phyloP scores from a whole-genome alignment of 2,113 vertebrate species.

The Dascyllus trimaculatus region DNA sequence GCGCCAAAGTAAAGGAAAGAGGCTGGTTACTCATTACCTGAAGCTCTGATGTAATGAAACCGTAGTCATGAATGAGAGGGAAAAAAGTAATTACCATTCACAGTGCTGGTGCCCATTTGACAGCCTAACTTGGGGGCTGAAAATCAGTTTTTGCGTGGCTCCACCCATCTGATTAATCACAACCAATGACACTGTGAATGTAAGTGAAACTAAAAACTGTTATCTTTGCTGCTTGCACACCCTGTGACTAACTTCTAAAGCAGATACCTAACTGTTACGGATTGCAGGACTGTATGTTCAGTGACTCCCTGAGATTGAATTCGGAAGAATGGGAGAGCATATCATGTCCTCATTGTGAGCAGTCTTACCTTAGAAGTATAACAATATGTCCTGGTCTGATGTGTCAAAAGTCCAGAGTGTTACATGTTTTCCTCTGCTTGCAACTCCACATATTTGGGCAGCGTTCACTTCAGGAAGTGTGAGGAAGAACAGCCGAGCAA shows the following conservation, averaged over 20 bases:
- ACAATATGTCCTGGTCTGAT: neutral
- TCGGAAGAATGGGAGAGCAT: neutral
- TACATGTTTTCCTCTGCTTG: slow-evolving; percentile 12
- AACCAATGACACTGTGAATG: neutral
- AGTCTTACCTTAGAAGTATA: slow-evolving; percentile 55
- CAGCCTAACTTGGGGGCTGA: neutral
- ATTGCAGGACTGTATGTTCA: neutral
- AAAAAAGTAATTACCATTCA: neutral
- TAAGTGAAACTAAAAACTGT: slow-evolving; percentile 38
- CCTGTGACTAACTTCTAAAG: slow-evolving; percentile 8
- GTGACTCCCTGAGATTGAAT: neutral
- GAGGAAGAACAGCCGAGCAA: slow-evolving; percentile 28
- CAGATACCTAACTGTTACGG: neutral
- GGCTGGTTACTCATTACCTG: slow-evolving; percentile 24
- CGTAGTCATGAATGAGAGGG: neutral
- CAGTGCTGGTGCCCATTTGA: neutral
- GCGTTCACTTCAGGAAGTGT: slow-evolving; percentile 69
- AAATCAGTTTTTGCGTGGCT: neutral
- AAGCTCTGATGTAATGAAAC: neutral
- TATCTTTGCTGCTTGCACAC: neutral
- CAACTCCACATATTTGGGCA: slow-evolving; percentile 55
- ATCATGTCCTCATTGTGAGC: neutral
- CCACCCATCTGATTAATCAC: neutral
- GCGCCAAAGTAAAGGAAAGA: neutral
- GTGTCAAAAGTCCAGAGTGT: slow-evolving; percentile 42